Base-by-base conservation (phyloP, 2,797 vertebrate species). In the Melopsittacus undulatus region DNA sequence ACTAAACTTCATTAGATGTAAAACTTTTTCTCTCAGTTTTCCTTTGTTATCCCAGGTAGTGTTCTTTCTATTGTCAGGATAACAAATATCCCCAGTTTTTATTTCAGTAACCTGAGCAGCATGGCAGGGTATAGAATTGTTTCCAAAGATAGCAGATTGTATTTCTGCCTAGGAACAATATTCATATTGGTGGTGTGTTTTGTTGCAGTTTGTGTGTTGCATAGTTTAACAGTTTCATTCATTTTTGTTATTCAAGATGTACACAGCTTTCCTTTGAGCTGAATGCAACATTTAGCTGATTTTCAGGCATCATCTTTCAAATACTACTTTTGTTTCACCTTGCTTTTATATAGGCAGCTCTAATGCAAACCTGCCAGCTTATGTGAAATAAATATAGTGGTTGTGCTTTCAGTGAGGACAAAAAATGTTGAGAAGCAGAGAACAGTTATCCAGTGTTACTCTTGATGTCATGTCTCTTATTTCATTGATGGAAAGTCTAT, bases 81-180 rank as follows among this genome's bases (percentile, higher is more conserved):
- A 89, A 83, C 67, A 48, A 92, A 63, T 76, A 87, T 70, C 69
- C 83, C 46, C 67, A 79, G 80, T 45, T 94, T 90, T 92, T 56
- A 89, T 96, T 96, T 97, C 94, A 95, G 95, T 94, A 90, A 95
- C 52, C 51, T 52, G 90, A 95, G 86, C 73, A 59, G 32, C 45
- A 70, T 40, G 48, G 36, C 57, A 68, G 34, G 42, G 67, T 88
- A 63, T 82, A 81, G 85, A 94, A 87, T 95, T 79, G 83, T 95
- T 94, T 92, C 77, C 70, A 87, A 89, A 92, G 90, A n/a, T 11
- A 79, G 80, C 73, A 94, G 91, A 67, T 64, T 86, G 67, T 78
- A 56, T 88, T 95, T 87, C 93, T 93, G 56, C 82, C 61, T 74
- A 77, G 62, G 40, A 94, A 68, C 19, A 92, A 75, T 82, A 94